Evolutionary conservation across 2,888 invertebrate species (phyloP).

Genomic region (Ryuthela nishihirai): DNA sequence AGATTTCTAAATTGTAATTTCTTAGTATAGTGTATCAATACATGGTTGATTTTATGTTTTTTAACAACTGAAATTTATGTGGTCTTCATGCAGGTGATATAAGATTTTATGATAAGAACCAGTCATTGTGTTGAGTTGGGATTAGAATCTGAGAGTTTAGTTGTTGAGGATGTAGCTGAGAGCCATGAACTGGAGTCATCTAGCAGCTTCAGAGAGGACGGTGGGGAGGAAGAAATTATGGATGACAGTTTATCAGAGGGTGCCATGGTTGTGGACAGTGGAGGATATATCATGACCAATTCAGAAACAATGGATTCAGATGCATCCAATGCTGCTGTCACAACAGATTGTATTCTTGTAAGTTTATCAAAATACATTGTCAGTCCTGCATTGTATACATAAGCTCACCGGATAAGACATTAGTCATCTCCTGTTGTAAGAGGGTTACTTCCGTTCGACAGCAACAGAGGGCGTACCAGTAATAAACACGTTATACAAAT

Average conservation of each 20-base stretch:
- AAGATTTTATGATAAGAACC: too few species aligned
- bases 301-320: background rate
- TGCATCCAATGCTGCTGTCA: slow-evolving; percentile 2
- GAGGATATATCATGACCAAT: background rate
- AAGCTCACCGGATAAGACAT: background rate
- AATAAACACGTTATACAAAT: too few species aligned
- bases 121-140: too few species aligned
- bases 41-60: too few species aligned
- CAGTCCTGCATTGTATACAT: background rate
- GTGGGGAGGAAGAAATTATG: slow-evolving; percentile 35
- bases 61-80: too few species aligned
- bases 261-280: slow-evolving; percentile 1
- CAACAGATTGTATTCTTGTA: slow-evolving; percentile 17
- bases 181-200: slow-evolving; percentile 40
- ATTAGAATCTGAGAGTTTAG: too few species aligned
- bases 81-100: too few species aligned
- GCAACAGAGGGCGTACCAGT: too few species aligned
- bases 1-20: too few species aligned
- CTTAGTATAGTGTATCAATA: too few species aligned
- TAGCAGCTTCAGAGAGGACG: slow-evolving; percentile 24
- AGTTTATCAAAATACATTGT: background rate
- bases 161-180: slow-evolving; percentile 31
- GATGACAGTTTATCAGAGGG: slow-evolving; percentile 28
- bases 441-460: too few species aligned
- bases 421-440: too few species aligned